Base-by-base conservation (phyloP, 2,888 invertebrate genomes). In the Eurois occulta region DNA sequence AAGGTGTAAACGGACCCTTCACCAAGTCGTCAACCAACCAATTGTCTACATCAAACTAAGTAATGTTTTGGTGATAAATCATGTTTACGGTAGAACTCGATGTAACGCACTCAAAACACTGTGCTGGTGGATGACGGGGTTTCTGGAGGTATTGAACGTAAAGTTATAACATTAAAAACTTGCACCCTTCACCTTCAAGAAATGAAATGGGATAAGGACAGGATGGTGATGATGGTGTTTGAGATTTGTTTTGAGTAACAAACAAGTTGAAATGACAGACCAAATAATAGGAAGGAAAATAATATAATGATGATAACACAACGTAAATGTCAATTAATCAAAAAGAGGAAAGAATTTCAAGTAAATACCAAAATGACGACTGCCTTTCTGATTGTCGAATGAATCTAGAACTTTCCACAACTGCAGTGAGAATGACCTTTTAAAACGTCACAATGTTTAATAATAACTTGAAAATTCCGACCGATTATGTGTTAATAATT, bases 401-500 rank as follows among this genome's bases (percentile, higher is more conserved):
- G 0, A 32, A 72, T 28, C 28, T 35, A 70, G 60, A 79, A 70
- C 16, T 24, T 60, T 43, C 41, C 21, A 32, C 35, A 60, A 5
- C 18, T 32, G 1, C 0, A 35, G 1, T 24, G 55, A 64, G 38
- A 67, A 67, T 18, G 64, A 66, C 65, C 52, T 74, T 80, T 35
- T 1, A 16, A 46, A 35, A 52, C n/a, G 10, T 21, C 46, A 71
- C 18, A 60, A 52, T n/a, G 32, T 41, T 48, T 76, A 24, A 32
- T 32, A 60, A 32, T 6, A 8, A 65, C 3, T 28, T 2, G 16
- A 65, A 68, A 52, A 81, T 35, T 55, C 55, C 43, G 38, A 67
- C 4, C 58, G 21, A 81, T 72, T 24, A 78, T n/a, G 24, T 52
- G 55, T 62, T 41, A 55, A 66, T 78, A 28, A 75, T 43, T 76